A percentile compares a stretch with the other conserved stretches of the same genome.
These are phyloP conservation scores for Tuta absoluta DNA, from an alignment of 2,888 invertebrate species.

Conservation along the genomic window DNA sequence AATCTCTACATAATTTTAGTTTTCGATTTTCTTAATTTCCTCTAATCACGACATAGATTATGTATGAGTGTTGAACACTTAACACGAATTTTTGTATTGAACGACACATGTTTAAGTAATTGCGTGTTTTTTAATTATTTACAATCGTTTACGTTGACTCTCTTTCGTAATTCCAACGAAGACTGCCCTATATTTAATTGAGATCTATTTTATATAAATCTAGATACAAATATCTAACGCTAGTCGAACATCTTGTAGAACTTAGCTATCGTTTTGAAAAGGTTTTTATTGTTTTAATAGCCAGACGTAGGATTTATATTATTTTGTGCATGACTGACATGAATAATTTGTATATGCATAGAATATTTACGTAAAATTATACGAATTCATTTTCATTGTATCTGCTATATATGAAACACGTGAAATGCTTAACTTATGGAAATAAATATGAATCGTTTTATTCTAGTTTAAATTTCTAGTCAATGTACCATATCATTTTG, in stretches of 20 bases:
- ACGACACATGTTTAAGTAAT: slow-evolving; percentile 57
- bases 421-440: slow-evolving; percentile 1
- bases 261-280: slow-evolving; percentile 49
- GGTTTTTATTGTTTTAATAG: slow-evolving; percentile 20
- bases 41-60: slow-evolving; percentile 56
- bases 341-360: neutral
- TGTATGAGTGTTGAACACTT: slow-evolving; percentile 63
- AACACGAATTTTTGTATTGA: slow-evolving; percentile 55
- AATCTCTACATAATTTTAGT: no score
- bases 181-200: slow-evolving; percentile 81
- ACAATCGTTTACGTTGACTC: slow-evolving; percentile 71
- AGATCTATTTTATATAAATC: slow-evolving; percentile 78
- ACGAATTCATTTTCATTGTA: neutral
- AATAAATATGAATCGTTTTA: slow-evolving; percentile 1
- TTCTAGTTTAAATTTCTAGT: slow-evolving; percentile 53
- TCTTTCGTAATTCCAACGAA: slow-evolving; percentile 78
- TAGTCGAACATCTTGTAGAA: slow-evolving; percentile 65
- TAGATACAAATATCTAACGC: slow-evolving; percentile 74
- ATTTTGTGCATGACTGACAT: neutral
- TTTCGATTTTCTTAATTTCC: slow-evolving; percentile 8
- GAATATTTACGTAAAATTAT: neutral
- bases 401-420: neutral
- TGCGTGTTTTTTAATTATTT: slow-evolving; percentile 63
- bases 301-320: neutral
- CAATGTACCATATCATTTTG: slow-evolving; percentile 79